Percentiles rank a stretch among this genome's conserved stretches.
These are phyloP conservation scores for Microdon myrmicae DNA, from an alignment of 2,888 invertebrate genomes.

Conservation along the genomic window DNA sequence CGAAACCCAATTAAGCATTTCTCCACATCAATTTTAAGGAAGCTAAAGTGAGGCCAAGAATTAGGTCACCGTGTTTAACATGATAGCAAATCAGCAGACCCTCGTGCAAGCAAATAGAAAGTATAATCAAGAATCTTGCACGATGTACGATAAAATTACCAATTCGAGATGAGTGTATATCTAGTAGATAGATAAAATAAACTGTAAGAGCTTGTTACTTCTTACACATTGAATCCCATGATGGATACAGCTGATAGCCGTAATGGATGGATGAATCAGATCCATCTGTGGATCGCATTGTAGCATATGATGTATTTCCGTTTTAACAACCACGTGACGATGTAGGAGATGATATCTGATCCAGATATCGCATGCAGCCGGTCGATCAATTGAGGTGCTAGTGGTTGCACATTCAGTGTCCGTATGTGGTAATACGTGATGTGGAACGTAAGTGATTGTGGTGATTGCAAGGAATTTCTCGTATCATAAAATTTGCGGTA, in stretches of 20 bases:
- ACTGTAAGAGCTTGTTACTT: too few species aligned
- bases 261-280: constrained; percentile 31
- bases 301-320: constrained; percentile 36
- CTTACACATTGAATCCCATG: too few species aligned
- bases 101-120: constrained; percentile 28
- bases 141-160: constrained; percentile 29
- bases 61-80: constrained; percentile 37
- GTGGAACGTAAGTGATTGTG: constrained; percentile 25
- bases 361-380: constrained; percentile 20
- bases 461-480: constrained; percentile 9
- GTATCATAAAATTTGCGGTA: constrained; percentile 12
- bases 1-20: constrained; percentile 43
- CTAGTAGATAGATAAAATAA: too few species aligned
- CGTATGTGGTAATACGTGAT: constrained; percentile 20
- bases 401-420: too few species aligned
- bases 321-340: constrained; percentile 34
- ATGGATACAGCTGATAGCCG: constrained; percentile 17
- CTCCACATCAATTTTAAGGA: constrained; percentile 12
- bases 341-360: constrained; percentile 31
- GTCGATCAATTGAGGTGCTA: constrained; percentile 5
- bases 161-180: constrained; percentile 29
- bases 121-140: constrained; percentile 27
- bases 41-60: constrained; percentile 29
- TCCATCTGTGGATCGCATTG: constrained; percentile 24
- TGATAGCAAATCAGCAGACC: constrained; percentile 17